Evolutionary conservation across 2,797 vertebrate genomes (phyloP).

Genomic region (Poecilia picta): DNA sequence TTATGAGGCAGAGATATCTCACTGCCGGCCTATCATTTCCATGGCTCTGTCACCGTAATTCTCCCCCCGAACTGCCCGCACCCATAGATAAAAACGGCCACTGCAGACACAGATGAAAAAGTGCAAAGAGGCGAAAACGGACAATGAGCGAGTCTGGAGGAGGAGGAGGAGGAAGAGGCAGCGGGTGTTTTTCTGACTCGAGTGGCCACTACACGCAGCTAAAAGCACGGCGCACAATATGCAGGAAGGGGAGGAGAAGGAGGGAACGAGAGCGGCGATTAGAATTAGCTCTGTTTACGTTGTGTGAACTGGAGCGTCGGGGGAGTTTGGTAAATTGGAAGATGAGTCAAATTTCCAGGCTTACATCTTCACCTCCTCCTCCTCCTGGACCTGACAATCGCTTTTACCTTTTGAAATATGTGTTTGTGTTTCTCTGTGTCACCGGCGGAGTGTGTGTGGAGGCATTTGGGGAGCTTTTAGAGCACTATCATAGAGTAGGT

Average conservation of each 20-base stretch:
- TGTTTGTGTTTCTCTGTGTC: constrained; percentile 63
- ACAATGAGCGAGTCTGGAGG: constrained; percentile 30
- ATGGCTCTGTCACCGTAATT: constrained; percentile 80
- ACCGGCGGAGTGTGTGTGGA: constrained; percentile 43
- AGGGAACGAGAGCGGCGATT: constrained; percentile 53
- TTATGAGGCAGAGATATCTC: constrained; percentile 83
- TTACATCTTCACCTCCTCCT: constrained; percentile 47
- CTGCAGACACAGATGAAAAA: constrained; percentile 48
- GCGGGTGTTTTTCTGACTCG: constrained; percentile 16
- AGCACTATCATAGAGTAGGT: constrained; percentile 77
- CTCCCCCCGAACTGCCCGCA: constrained; percentile 74
- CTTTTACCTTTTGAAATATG: constrained; percentile 63
- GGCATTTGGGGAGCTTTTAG: constrained; percentile 70
- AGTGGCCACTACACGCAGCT: constrained; percentile 27
- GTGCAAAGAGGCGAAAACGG: constrained; percentile 39
- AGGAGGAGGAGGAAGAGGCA: constrained; percentile 27
- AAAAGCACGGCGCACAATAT: constrained; percentile 19
- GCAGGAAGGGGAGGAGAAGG: constrained; percentile 30
- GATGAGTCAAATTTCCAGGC: constrained; percentile 61
- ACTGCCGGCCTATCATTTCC: constrained; percentile 81
- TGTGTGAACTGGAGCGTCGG: constrained; percentile 55
- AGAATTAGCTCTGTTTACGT: constrained; percentile 61
- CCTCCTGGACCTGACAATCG: constrained; percentile 34
- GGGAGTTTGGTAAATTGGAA: constrained; percentile 58
- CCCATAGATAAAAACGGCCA: constrained; percentile 67